Conservation (phyloP, 2,113 vertebrate genomes). For the Anas platyrhynchos region DNA sequence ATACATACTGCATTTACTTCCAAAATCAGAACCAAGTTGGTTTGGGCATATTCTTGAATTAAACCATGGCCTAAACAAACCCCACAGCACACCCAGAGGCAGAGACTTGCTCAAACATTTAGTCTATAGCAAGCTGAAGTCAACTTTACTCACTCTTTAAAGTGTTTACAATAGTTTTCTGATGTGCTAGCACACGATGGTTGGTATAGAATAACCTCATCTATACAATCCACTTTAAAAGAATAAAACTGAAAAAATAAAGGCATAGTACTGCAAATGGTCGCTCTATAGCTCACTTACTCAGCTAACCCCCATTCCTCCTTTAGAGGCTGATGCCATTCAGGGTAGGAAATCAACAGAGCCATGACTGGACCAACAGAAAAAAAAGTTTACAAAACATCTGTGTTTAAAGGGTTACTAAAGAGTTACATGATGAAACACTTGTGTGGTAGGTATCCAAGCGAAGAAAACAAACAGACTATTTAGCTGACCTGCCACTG, state of each 20-base stretch:
- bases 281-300: not conserved
- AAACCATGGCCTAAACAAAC: not conserved
- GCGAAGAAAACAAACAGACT: not conserved
- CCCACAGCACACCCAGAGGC: not conserved
- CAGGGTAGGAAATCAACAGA: not conserved
- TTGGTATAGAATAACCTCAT: not conserved
- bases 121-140: not conserved
- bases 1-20: not conserved
- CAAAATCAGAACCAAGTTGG: not conserved
- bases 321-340: not conserved
- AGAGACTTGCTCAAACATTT: conserved; percentile 19
- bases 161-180: not conserved
- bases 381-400: not conserved
- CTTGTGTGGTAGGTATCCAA: not conserved
- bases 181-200: not conserved
- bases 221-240: not conserved
- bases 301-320: not conserved
- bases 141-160: not conserved
- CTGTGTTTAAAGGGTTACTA: not conserved
- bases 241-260: not conserved
- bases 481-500: accelerated
- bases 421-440: not conserved
- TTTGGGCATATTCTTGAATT: not conserved
- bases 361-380: not conserved
- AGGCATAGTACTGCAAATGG: not conserved